A percentile compares a stretch with the other conserved stretches of the same genome.
Evolutionary conservation across 1,140 invertebrate species (phyloP).

Genomic region (Sinonovacula constricta): DNA sequence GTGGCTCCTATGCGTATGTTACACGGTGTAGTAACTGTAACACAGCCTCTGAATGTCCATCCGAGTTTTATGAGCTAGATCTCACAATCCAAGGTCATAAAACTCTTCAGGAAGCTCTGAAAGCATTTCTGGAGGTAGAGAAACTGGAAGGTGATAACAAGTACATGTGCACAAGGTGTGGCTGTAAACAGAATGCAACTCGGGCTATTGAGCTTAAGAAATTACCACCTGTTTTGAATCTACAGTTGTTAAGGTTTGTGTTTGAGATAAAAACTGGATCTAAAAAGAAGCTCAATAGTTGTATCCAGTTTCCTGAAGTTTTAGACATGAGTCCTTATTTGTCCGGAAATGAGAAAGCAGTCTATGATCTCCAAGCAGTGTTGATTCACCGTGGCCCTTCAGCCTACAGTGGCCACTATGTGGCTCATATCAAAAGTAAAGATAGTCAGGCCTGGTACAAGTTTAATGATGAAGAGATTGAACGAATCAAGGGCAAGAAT

Average conservation of each 20-base stretch:
- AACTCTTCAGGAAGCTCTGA: constrained; percentile 82
- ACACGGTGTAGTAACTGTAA: constrained; percentile 84
- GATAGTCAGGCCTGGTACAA: constrained; percentile 83
- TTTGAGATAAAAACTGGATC: constrained; percentile 84
- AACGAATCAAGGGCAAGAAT: constrained; percentile 82
- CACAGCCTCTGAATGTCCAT: constrained; percentile 81
- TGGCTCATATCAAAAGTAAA: constrained; percentile 83
- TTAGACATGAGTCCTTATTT: constrained; percentile 82
- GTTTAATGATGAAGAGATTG: constrained; percentile 86
- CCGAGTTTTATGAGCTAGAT: constrained; percentile 85
- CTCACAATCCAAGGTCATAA: constrained; percentile 83
- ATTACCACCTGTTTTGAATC: constrained; percentile 86
- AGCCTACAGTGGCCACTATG: constrained; percentile 87
- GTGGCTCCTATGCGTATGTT: constrained; percentile 84
- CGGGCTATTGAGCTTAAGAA: constrained; percentile 82
- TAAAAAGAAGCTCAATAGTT: constrained; percentile 86
- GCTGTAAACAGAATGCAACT: constrained; percentile 83
- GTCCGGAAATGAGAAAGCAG: constrained; percentile 18
- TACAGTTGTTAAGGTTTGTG: constrained; percentile 85
- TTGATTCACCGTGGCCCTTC: constrained; percentile 85
- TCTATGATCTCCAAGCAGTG: constrained; percentile 85
- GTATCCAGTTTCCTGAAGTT: constrained; percentile 84
- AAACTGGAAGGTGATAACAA: constrained; percentile 84
- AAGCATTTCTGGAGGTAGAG: constrained; percentile 84
- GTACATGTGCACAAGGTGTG: constrained; percentile 84